Evolutionary conservation across 2,113 vertebrate genomes (phyloP).

Genomic region (Amia ocellicauda): DNA sequence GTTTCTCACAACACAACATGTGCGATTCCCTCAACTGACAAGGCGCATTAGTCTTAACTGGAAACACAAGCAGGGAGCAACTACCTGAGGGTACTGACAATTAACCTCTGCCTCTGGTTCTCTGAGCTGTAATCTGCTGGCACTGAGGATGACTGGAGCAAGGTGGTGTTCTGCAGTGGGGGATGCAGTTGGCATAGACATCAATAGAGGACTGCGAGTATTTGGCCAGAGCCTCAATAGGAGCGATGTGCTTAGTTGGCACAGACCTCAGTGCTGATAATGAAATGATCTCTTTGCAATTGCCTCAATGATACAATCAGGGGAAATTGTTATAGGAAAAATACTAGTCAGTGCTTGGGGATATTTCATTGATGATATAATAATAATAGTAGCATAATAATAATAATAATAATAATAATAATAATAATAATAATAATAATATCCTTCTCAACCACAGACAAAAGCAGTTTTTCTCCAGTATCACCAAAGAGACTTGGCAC

Average conservation of each 20-base stretch:
- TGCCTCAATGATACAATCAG: neutral
- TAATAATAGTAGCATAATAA: no score
- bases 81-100: conserved; percentile 16
- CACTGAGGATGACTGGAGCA: neutral
- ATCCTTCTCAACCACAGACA: no score
- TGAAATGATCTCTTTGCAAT: neutral
- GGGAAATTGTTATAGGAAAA: no score
- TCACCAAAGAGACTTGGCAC: no score
- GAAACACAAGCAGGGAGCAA: conserved; percentile 33
- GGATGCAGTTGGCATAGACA: neutral
- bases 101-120: conserved; percentile 35
- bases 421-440: no score
- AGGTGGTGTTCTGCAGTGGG: neutral
- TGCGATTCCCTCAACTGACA: neutral
- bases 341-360: no score
- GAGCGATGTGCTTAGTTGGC: neutral
- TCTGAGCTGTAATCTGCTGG: conserved; percentile 5
- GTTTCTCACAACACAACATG: no score
- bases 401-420: neutral
- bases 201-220: neutral
- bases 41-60: neutral
- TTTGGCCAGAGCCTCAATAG: neutral
- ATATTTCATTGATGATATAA: no score
- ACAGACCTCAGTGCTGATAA: neutral
- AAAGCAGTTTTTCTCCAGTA: no score